Evolutionary conservation across 2,888 invertebrate genomes (phyloP).

Genomic region (Strigamia maritima): DNA sequence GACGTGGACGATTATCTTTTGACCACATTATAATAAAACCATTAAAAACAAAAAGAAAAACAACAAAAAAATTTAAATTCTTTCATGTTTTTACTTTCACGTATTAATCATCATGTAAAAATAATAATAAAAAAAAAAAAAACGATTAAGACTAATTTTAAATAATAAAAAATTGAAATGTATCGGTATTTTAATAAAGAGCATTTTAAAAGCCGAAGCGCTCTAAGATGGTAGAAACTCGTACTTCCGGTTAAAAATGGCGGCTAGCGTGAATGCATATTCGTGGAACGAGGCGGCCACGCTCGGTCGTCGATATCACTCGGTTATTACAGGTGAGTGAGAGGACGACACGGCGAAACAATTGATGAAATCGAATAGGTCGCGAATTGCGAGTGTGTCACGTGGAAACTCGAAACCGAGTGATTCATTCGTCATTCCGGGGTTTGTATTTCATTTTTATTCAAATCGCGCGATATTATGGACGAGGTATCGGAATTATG

Average conservation of each 20-base stretch:
- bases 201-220: neutral
- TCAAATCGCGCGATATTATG: neutral
- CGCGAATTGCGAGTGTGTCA: no score
- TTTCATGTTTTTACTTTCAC: neutral
- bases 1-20: slow-evolving; percentile 53
- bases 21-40: no score
- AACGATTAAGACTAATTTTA: neutral
- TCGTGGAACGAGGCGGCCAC: no score
- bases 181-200: neutral
- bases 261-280: neutral
- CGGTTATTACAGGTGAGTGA: neutral
- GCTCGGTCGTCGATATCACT: no score
- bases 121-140: neutral
- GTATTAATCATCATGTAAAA: neutral
- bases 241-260: neutral
- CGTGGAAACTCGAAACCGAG: no score
- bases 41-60: no score
- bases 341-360: no score
- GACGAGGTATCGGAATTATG: neutral
- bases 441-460: no score
- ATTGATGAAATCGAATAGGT: neutral
- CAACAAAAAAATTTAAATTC: neutral
- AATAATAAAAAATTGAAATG: neutral
- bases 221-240: neutral
- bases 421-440: no score